phyloP scores from a whole-genome alignment of 2,888 invertebrate species.

The Calameuta filiformis region DNA sequence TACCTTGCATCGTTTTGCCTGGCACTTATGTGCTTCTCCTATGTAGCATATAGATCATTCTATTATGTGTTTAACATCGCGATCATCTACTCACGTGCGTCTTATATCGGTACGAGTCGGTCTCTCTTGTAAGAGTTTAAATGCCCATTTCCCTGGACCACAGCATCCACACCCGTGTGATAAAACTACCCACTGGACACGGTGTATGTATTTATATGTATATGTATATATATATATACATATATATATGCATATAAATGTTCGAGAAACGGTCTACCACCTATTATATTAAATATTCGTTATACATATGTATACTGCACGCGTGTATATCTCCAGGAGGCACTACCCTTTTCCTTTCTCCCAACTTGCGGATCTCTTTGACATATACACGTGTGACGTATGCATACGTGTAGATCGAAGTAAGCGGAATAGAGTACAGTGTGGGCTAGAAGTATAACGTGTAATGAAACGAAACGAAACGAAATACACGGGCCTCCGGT shows the following conservation, averaged over 20 bases:
- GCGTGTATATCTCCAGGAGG: too few species aligned
- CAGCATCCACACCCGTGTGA: neutral
- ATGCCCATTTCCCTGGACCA: neutral
- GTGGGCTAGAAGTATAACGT: neutral
- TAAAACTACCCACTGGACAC: neutral
- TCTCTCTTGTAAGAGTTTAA: neutral
- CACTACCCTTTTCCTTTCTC: neutral
- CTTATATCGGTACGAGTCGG: neutral
- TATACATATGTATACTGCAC: too few species aligned
- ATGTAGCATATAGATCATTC: neutral
- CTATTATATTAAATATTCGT: too few species aligned
- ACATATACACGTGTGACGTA: neutral
- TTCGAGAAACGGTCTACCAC: too few species aligned
- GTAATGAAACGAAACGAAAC: neutral
- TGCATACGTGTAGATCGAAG: neutral
- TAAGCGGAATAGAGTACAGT: neutral
- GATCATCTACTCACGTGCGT: neutral
- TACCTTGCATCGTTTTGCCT: slow-evolving; percentile 1
- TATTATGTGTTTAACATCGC: neutral
- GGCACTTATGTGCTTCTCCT: neutral
- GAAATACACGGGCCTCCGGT: neutral
- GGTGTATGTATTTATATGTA: too few species aligned
- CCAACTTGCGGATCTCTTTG: neutral
- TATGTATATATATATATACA: too few species aligned
- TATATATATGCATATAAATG: too few species aligned